A percentile compares a stretch with the other conserved stretches of the same genome.
Conservation (phyloP, 2,888 invertebrate genomes). For the Drosophila diplacantha region DNA sequence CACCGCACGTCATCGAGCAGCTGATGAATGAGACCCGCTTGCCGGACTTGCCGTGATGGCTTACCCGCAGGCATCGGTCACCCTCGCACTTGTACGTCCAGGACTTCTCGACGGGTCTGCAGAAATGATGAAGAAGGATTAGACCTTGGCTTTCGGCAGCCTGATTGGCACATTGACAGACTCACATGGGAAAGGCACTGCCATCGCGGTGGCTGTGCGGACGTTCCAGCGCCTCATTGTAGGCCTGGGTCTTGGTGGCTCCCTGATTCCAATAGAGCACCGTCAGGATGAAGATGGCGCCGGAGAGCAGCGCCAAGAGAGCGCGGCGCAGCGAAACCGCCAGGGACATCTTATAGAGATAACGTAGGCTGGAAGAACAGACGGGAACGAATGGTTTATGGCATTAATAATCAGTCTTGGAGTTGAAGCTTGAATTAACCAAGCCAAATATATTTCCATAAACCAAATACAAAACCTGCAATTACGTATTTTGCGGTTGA, state of each 20-base stretch:
- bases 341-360: slow-evolving; percentile 77
- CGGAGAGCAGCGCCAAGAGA: slow-evolving; percentile 80
- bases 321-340: slow-evolving; percentile 80
- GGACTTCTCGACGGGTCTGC: slow-evolving; percentile 78
- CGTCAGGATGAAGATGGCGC: slow-evolving; percentile 80
- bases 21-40: slow-evolving; percentile 82
- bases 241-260: slow-evolving; percentile 77
- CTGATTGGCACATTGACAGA: slow-evolving; percentile 48
- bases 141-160: neutral
- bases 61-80: slow-evolving; percentile 83
- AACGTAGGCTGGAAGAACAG: slow-evolving; percentile 70
- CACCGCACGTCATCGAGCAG: slow-evolving; percentile 88
- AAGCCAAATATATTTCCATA: neutral
- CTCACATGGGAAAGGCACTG: slow-evolving; percentile 71
- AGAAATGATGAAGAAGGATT: slow-evolving; percentile 1
- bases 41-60: slow-evolving; percentile 53
- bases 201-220: slow-evolving; percentile 61
- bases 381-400: neutral
- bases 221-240: slow-evolving; percentile 76
- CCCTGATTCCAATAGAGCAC: slow-evolving; percentile 82
- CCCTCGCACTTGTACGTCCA: slow-evolving; percentile 88
- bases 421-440: neutral
- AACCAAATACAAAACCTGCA: neutral
- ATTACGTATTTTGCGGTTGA: neutral
- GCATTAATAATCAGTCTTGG: neutral